A percentile compares a stretch with the other conserved stretches of the same genome.
These are phyloP conservation scores for Eupithecia dodoneata DNA, from an alignment of 2,888 invertebrate species.

Conservation along the genomic window DNA sequence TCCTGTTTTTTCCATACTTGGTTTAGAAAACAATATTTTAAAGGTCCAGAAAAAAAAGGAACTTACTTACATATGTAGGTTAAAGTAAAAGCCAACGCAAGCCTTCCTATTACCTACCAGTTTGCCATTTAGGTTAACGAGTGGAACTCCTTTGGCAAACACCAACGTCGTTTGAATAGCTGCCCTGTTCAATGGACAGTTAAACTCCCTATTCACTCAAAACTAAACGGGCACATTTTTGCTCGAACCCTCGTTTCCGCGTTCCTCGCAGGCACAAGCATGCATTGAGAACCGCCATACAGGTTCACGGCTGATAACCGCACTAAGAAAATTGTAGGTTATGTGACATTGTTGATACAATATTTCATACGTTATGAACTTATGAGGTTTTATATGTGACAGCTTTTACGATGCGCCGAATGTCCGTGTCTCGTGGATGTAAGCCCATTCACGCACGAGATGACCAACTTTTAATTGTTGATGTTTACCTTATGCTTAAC, in stretches of 20 bases:
- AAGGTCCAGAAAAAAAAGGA: not conserved
- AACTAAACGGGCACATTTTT: constrained; percentile 71
- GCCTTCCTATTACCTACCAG: not conserved
- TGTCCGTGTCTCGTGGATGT: not conserved
- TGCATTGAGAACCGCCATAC: constrained; percentile 47
- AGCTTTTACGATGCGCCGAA: constrained; percentile 15
- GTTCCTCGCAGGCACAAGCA: constrained; percentile 54
- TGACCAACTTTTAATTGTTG: not conserved
- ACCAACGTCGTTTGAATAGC: constrained; percentile 71
- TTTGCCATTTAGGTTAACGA: constrained; percentile 36
- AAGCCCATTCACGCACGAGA: not conserved
- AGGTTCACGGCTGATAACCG: constrained; percentile 41
- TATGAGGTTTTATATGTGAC: constrained; percentile 17
- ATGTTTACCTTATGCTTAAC: not conserved
- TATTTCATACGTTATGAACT: constrained; percentile 23
- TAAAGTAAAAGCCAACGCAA: not conserved
- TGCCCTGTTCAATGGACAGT: constrained; percentile 72
- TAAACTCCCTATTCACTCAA: constrained; percentile 74
- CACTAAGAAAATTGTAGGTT: constrained; percentile 44
- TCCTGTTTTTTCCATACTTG: too few species aligned
- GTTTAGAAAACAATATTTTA: not conserved
- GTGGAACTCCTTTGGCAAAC: constrained; percentile 59
- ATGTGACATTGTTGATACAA: constrained; percentile 34
- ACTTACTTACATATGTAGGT: not conserved
- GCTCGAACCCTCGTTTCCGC: constrained; percentile 69